These are phyloP conservation scores for Gobius niger DNA, from an alignment of 2,113 vertebrate genomes.

Conservation along the genomic window DNA sequence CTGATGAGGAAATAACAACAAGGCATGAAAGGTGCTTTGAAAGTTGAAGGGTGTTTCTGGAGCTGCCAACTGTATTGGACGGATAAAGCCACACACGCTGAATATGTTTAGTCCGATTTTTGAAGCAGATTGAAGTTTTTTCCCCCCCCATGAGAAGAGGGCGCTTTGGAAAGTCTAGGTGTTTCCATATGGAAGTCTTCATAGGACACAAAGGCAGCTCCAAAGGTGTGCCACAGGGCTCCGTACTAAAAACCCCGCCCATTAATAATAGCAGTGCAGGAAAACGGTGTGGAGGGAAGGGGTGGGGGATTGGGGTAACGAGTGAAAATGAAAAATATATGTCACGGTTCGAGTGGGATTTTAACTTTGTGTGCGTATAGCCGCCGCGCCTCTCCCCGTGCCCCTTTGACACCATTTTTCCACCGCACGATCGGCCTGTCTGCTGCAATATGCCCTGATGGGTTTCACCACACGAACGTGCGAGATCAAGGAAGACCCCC, in stretches of 20 bases:
- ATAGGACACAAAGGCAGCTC: conserved; percentile 46
- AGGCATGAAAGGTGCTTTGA: conserved; percentile 62
- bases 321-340: conserved; percentile 15
- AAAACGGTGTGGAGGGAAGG: conserved; percentile 21
- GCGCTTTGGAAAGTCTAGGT: conserved; percentile 41
- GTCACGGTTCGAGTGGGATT: conserved; percentile 20
- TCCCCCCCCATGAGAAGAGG: conserved; percentile 11
- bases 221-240: conserved; percentile 41
- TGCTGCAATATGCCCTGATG: conserved; percentile 26
- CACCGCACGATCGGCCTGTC: conserved; percentile 29
- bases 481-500: conserved; percentile 2
- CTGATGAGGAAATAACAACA: conserved; percentile 27
- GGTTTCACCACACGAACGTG: conserved; percentile 22
- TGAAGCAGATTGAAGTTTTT: conserved; percentile 15
- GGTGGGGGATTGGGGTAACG: conserved; percentile 24
- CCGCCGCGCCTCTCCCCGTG: conserved; percentile 32
- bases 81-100: conserved; percentile 18
- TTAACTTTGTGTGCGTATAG: conserved; percentile 21
- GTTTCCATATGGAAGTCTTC: conserved; percentile 73
- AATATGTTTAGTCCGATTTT: conserved; percentile 41
- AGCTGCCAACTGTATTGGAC: conserved; percentile 31
- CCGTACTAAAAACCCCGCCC: conserved; percentile 33
- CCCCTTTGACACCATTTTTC: conserved; percentile 48
- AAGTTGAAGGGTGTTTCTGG: conserved; percentile 36
- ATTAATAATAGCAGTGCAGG: conserved; percentile 38